phyloP scores from a whole-genome alignment of 2,888 invertebrate species.

The Cremastinae sp. region DNA sequence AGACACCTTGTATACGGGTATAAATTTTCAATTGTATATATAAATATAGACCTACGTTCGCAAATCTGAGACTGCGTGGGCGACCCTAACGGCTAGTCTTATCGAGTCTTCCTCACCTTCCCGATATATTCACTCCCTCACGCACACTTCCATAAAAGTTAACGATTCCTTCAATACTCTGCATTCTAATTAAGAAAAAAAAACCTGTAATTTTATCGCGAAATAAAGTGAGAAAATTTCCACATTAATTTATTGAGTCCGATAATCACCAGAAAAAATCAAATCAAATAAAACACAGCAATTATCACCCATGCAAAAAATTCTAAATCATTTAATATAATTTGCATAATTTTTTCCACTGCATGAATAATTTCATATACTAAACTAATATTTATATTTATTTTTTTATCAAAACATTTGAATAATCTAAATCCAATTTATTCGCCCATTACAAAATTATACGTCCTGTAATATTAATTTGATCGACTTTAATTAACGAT shows the following conservation, averaged over 20 bases:
- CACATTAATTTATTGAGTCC: no score
- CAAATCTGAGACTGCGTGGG: constrained; percentile 50
- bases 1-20: background rate
- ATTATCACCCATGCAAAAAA: no score
- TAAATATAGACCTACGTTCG: background rate
- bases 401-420: background rate
- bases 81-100: constrained; percentile 51
- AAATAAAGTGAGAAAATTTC: no score
- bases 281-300: no score
- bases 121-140: constrained; percentile 15
- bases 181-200: background rate
- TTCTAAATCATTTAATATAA: no score
- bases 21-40: constrained; percentile 1
- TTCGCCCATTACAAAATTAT: constrained; percentile 17
- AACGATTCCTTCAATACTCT: constrained; percentile 36
- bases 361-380: no score
- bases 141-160: constrained; percentile 24
- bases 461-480: constrained; percentile 30
- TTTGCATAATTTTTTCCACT: no score
- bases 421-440: constrained; percentile 10
- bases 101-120: constrained; percentile 36
- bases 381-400: no score
- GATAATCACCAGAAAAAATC: no score
- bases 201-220: background rate
- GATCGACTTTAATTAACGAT: constrained; percentile 52